A percentile compares a stretch with the other conserved stretches of the same genome.
These are phyloP conservation scores for Hucho hucho DNA, from an alignment of 2,113 vertebrate species.

Conservation along the genomic window DNA sequence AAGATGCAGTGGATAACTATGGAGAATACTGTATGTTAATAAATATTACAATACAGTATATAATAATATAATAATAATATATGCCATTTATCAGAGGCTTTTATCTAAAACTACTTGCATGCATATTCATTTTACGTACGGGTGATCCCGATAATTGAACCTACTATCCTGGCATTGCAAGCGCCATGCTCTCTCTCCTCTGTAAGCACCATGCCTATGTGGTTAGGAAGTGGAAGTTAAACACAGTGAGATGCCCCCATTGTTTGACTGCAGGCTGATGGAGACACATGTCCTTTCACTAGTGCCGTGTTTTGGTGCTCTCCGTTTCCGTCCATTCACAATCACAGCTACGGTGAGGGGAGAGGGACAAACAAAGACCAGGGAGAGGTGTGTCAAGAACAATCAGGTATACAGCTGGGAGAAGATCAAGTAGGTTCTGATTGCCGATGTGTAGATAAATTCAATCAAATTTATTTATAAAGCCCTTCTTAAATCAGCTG, in stretches of 20 bases:
- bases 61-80: no score
- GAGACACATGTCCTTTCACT: conserved; percentile 40
- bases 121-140: no score
- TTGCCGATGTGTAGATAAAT: not conserved
- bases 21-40: conserved; percentile 56
- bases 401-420: no score
- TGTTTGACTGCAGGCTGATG: conserved; percentile 33
- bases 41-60: conserved; percentile 39
- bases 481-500: no score
- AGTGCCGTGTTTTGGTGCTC: conserved; percentile 36
- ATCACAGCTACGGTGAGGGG: not conserved
- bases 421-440: no score
- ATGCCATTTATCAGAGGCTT: no score
- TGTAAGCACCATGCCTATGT: conserved; percentile 7
- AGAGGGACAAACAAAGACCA: not conserved
- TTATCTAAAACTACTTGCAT: no score
- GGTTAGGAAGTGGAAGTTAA: conserved; percentile 23
- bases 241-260: conserved; percentile 35
- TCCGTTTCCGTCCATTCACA: conserved; percentile 22
- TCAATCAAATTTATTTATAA: no score
- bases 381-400: not conserved
- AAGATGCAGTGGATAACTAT: conserved; percentile 58
- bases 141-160: no score
- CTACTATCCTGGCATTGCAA: no score
- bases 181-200: not conserved